A percentile compares a stretch with the other conserved stretches of the same genome.
These are phyloP conservation scores for Carlito syrichta DNA, from an alignment of 2,113 vertebrate species.

Conservation along the genomic window DNA sequence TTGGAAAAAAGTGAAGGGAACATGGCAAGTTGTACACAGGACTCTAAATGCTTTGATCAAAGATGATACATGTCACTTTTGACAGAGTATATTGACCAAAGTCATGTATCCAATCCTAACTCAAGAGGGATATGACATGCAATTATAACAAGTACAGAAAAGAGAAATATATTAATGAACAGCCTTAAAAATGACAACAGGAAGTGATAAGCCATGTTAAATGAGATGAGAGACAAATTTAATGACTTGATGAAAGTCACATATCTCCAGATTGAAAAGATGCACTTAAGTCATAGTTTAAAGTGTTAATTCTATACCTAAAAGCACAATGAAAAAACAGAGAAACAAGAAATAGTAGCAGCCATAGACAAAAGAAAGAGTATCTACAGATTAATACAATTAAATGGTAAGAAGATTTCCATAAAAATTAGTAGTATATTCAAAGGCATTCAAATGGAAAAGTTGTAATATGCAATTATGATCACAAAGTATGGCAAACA, in stretches of 20 bases:
- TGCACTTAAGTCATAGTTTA: background rate
- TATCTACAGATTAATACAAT: background rate
- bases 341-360: background rate
- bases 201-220: background rate
- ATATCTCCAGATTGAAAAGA: background rate
- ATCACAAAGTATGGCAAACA: background rate
- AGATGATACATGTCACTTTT: background rate
- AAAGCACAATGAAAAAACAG: background rate
- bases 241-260: background rate
- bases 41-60: background rate
- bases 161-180: background rate
- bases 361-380: background rate
- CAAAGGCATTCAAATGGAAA: background rate
- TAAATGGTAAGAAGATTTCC: background rate
- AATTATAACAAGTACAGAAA: background rate
- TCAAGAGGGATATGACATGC: background rate
- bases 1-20: background rate
- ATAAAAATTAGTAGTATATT: background rate
- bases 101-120: background rate
- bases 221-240: background rate
- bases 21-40: background rate
- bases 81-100: background rate
- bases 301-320: background rate
- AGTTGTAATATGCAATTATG: background rate
- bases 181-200: background rate